Conservation (phyloP, 2,888 invertebrate species). For the Cephus pulcher region DNA sequence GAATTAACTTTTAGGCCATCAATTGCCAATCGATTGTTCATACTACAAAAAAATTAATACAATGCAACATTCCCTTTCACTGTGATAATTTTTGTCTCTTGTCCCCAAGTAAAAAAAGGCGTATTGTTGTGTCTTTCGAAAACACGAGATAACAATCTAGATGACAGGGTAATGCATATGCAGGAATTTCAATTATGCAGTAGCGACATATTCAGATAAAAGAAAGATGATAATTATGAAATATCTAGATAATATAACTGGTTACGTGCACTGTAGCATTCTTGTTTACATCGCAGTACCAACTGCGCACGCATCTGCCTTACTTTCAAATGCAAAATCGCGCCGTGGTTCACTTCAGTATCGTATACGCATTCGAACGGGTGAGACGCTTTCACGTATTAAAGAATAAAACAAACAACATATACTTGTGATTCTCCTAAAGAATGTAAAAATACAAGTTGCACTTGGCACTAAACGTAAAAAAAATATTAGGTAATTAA, state of each 20-base stretch:
- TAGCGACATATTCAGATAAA: not conserved
- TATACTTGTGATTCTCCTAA: not conserved
- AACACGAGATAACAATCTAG: not conserved
- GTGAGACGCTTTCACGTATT: not conserved
- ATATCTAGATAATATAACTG: not conserved
- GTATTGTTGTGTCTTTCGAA: not conserved
- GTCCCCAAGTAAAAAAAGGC: not conserved
- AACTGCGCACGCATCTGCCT: not conserved
- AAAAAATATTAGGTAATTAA: not conserved
- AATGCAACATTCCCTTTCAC: not conserved
- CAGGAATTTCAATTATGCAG: not conserved
- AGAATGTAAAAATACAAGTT: not conserved
- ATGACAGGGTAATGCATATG: not conserved
- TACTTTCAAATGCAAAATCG: not conserved
- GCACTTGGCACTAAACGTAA: not conserved
- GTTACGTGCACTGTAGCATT: not conserved
- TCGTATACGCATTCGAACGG: not conserved
- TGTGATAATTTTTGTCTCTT: not conserved
- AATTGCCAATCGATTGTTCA: not conserved
- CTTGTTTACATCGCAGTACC: not conserved
- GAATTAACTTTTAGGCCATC: not conserved
- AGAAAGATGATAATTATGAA: not conserved
- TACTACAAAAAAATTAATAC: not conserved
- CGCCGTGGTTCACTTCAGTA: not conserved
- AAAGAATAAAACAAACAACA: not conserved